Evolutionary conservation across 2,888 invertebrate species (phyloP), one percentile per base, ranked within the genome.

Genomic region (Pachydiplax longipennis): DNA sequence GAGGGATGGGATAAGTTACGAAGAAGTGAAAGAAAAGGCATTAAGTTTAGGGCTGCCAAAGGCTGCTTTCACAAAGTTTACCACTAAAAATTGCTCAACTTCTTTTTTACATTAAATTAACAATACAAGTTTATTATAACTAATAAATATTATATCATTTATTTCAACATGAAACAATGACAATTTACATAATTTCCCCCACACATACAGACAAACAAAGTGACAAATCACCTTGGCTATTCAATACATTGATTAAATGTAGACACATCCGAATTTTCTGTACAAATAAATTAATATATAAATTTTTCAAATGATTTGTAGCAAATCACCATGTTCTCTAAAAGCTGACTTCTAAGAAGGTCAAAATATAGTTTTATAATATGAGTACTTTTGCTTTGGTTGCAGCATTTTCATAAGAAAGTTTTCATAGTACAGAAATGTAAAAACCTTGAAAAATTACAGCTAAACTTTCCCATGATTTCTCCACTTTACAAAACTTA

Each of bases 161-260:
- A 87, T 87, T 87, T 87, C 87, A 87, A 87, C 87, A 87, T 87
- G 87, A 87, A 87, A 87, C 87, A 87, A 87, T 87, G 87, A 87
- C 87, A 87, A n/a, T 61, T 37, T 87, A 87, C 87, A 87, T 58
- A 31, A 65, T 87, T 53, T 87, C 48, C 87, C 65, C 87, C 87
- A 87, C 87, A 87, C 87, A 87, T 40, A 87, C 61, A 61, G 58
- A 61, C 37, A n/a, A 35, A 87, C 87, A 87, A 87, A 61, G 87
- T 61, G 87, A 35, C 87, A 65, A 87, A 65, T 35, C 87, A 87
- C 65, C 87, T 61, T 87, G 61, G 61, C 31, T 87, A 87, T 37
- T 83, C 87, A 61, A 61, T 87, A 87, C 87, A 87, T 87, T 87
- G 87, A 87, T 87, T 87, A 87, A 87, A 87, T 87, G 87, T 87